Base-by-base conservation (phyloP, 2,797 vertebrate genomes). In the Zalophus californianus region DNA sequence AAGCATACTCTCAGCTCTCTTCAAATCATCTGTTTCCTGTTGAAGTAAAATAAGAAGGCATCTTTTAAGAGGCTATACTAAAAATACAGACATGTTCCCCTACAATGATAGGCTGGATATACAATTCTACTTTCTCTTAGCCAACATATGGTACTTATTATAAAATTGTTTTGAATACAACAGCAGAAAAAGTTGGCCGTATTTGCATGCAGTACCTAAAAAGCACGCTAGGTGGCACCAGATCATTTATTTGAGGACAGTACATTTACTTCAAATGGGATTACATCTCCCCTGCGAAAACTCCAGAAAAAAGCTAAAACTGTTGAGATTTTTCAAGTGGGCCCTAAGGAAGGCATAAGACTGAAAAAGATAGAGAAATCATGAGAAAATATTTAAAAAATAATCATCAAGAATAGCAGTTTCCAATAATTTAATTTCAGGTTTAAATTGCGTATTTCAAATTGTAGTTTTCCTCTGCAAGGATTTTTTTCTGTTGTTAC, bases 1-100 rank as follows among this genome's bases (percentile, higher is more conserved):
- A 64, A 99, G 99, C 99, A 99, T 99, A 80, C 92, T 98, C 95
- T 99, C 99, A 0, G 99, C 99, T 94, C 99, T 98, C 98, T 99
- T 98, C 66, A 98, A 75, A n/a, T 99, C 99, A 3, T 99, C 99
- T 94, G 99, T 99, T 96, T 99, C 99, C 99, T 99, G 98, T 98
- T 93, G 79, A 96, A 93, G 86, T 60, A 94, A 97, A 97, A 95
- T 23, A 90, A 90, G 18, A 94, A 75, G 50, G 91, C 32, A 75
- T 52, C 77, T 96, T 93, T 27, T 20, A 85, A 94, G 91, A 96
- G 48, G 2, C 41, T 32, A 91, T 68, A 41, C 44, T 79, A 78
- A 97, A 96, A 94, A 96, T 62, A 86, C 21, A 91, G 72, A 88
- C 68, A 77, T 56, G 4, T 83, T 58, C 73, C 48, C 48, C 54